phyloP scores from a whole-genome alignment of 1,140 invertebrate genomes.

The Leptonema lineaticorne region DNA sequence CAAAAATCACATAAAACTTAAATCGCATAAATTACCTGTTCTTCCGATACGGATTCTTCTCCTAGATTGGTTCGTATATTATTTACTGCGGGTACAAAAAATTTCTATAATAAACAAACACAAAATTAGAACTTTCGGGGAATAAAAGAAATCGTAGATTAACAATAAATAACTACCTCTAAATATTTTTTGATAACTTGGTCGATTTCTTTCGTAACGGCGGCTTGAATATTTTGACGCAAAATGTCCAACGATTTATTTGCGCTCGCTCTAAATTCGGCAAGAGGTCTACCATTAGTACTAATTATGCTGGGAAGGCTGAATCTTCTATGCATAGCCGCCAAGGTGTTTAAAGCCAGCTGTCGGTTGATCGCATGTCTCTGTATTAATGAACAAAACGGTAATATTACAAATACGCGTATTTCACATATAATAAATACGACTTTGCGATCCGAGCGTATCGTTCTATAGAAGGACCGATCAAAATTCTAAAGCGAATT shows the following conservation, averaged over 20 bases:
- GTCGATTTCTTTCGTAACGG: slow-evolving; percentile 77
- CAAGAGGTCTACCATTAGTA: slow-evolving; percentile 55
- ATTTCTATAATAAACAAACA: slow-evolving; percentile 57
- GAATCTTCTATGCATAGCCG: slow-evolving; percentile 57
- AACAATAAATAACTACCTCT: slow-evolving; percentile 58
- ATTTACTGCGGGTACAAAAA: slow-evolving; percentile 76
- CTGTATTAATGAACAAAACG: too few relatives aligned
- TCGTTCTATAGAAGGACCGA: too few relatives aligned
- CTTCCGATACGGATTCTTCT: slow-evolving; percentile 70
- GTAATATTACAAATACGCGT: too few relatives aligned
- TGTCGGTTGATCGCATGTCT: slow-evolving; percentile 65
- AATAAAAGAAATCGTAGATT: slow-evolving; percentile 8
- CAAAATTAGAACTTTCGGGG: background rate
- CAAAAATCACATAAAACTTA: slow-evolving; percentile 23
- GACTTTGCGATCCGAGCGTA: too few relatives aligned
- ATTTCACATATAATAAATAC: too few relatives aligned
- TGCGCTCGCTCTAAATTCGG: slow-evolving; percentile 59
- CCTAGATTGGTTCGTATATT: slow-evolving; percentile 77
- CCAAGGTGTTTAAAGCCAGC: slow-evolving; percentile 62
- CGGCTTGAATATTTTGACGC: slow-evolving; percentile 71
- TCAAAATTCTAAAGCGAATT: too few relatives aligned
- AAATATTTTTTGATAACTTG: slow-evolving; percentile 73
- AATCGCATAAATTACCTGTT: slow-evolving; percentile 61
- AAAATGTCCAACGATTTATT: slow-evolving; percentile 74
- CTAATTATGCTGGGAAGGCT: slow-evolving; percentile 57